Evolutionary conservation across 2,797 vertebrate species (phyloP), one percentile per base, ranked within the genome.

Genomic region (Rhabdophis nuchalis): DNA sequence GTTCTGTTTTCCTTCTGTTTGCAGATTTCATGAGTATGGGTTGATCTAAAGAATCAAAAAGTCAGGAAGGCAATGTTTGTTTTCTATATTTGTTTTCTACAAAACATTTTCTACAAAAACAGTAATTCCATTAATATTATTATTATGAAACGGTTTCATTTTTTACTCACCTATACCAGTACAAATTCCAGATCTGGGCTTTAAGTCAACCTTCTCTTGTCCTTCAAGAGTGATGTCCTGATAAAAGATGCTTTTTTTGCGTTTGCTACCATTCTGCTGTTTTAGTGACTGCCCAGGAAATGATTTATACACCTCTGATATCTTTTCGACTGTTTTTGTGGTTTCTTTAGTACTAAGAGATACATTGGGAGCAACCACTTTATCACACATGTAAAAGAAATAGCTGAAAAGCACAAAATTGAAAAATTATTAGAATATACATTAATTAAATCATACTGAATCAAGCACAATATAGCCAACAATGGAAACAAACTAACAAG

Each of bases 301-400:
- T 68, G 96, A 94, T 92, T 97, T 97, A 93, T 92, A 96, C 53
- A 95, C 87, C 93, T 97, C 97, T 77, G 96, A 94, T 92, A 95
- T 88, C 94, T 57, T 97, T 61, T 94, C 96, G 60, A 93, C 20
- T 20, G 95, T 50, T 96, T 98, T 98, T 54, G 97, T 92, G 91
- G 93, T 88, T 91, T 98, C 98, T 93, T 98, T 98, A 93, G 97
- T 96, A 72, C 97, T 97, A 89, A 98, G 97, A 4, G 99, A 99
- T 64, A 99, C 99, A 52, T 99, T 99, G 46, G 99, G 99, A 20
- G 99, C 99, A 97, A 99, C 98, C 97, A 99, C 98, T 97, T 99
- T 99, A 97, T 99, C 99, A 87, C 99, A 99, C 86, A 99, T 99
- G 96, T 99, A 99, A 96, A 99, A 97, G 98, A 98, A 99, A 97